phyloP scores from a whole-genome alignment of 2,797 vertebrate species.

The Zenarchopterus dispar region DNA sequence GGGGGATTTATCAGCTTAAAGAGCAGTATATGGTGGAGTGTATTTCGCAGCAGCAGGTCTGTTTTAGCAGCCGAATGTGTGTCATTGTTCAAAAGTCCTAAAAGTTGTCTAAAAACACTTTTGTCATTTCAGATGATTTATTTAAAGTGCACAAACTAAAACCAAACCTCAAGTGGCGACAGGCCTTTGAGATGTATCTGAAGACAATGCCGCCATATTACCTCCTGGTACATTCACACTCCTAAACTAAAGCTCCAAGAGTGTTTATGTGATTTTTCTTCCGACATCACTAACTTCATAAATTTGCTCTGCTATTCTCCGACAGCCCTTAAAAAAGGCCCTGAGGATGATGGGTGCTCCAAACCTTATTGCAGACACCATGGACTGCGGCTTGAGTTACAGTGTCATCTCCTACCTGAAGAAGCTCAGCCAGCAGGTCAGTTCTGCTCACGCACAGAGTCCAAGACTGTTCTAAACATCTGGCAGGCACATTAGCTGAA shows the following conservation, averaged over 20 bases:
- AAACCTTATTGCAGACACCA: slow-evolving; percentile 96
- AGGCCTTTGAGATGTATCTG: slow-evolving; percentile 97
- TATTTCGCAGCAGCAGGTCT: slow-evolving; percentile 8
- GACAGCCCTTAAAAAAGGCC: slow-evolving; percentile 97
- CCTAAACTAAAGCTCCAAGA: not conserved
- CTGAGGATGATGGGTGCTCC: slow-evolving; percentile 99
- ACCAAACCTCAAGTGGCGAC: slow-evolving; percentile 97
- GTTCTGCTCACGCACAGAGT: not conserved
- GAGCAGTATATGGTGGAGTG: too few species aligned
- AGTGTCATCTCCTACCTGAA: slow-evolving; percentile 99
- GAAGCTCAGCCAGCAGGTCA: slow-evolving; percentile 99
- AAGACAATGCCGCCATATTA: slow-evolving; percentile 98
- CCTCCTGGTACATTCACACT: slow-evolving; percentile 86
- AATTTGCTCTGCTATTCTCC: slow-evolving; percentile 16
- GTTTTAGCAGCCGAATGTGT: not conserved
- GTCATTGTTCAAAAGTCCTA: slow-evolving; percentile 8
- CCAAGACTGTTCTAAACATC: too few species aligned
- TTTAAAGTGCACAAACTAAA: slow-evolving; percentile 99
- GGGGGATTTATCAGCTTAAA: too few species aligned
- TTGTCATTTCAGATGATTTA: slow-evolving; percentile 90
- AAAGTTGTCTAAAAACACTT: slow-evolving; percentile 7
- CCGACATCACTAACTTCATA: slow-evolving; percentile 5
- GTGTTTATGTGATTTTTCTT: not conserved
- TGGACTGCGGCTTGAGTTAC: slow-evolving; percentile 99
- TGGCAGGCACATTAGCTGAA: too few species aligned